Evolutionary conservation across 2,797 vertebrate genomes (phyloP).

Genomic region (Chaetodon trifasciatus): DNA sequence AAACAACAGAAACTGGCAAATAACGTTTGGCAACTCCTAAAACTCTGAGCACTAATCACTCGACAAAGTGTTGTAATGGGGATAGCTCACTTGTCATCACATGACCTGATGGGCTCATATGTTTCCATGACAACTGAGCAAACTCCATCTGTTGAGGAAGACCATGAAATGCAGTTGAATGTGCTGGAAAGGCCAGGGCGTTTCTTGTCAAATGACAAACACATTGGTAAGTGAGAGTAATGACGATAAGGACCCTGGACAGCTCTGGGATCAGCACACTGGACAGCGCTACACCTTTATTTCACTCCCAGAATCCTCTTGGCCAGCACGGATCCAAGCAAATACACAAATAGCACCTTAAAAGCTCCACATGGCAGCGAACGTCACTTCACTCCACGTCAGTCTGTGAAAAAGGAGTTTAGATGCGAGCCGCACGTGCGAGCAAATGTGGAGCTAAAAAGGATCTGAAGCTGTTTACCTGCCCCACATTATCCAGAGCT

Average conservation of each 20-base stretch:
- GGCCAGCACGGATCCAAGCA: background rate
- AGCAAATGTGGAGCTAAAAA: background rate
- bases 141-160: conserved; percentile 8
- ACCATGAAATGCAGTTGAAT: background rate
- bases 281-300: background rate
- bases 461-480: background rate
- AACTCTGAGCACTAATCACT: background rate
- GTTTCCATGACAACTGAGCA: conserved; percentile 6
- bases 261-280: conserved; percentile 15
- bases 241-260: background rate
- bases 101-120: background rate
- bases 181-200: no score
- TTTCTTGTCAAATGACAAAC: no score
- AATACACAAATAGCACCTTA: background rate
- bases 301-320: background rate
- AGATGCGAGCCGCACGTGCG: no score
- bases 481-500: background rate
- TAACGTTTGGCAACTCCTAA: background rate
- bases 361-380: background rate
- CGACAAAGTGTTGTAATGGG: background rate
- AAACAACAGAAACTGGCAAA: background rate
- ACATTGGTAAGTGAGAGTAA: background rate
- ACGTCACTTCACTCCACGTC: background rate
- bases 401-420: no score
- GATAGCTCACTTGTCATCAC: background rate